Percentiles rank a stretch among this genome's conserved stretches.
Evolutionary conservation across 2,888 invertebrate species (phyloP).

Genomic region (Cistogaster globosa): DNA sequence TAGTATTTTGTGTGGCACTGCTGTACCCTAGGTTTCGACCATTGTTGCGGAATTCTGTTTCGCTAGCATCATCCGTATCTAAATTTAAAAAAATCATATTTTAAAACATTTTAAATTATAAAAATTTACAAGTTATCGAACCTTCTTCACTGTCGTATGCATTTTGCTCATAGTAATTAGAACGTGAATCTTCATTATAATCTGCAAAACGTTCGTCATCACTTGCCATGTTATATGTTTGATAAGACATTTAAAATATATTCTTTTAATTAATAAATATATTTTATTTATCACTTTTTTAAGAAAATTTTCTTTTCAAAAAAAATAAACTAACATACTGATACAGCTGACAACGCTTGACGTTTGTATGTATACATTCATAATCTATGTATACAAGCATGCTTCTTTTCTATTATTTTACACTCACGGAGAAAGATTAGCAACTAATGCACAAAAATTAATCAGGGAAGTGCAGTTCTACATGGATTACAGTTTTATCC

Average conservation of each 20-base stretch:
- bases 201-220: slow-evolving; percentile 74
- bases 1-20: slow-evolving; percentile 73
- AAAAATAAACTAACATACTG: slow-evolving; percentile 1
- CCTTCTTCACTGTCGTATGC: slow-evolving; percentile 85
- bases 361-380: slow-evolving; percentile 27
- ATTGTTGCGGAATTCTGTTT: slow-evolving; percentile 92
- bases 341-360: slow-evolving; percentile 48
- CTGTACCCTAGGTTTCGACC: slow-evolving; percentile 74
- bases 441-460: no score
- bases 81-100: slow-evolving; percentile 14
- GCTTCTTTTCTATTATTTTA: no score
- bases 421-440: no score
- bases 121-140: slow-evolving; percentile 74
- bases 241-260: slow-evolving; percentile 72
- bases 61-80: slow-evolving; percentile 98
- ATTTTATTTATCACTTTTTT: neutral
- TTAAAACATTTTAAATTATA: neutral
- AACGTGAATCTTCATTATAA: slow-evolving; percentile 76
- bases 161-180: slow-evolving; percentile 75
- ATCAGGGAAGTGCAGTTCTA: no score
- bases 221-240: slow-evolving; percentile 70
- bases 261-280: slow-evolving; percentile 21
- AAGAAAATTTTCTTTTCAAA: neutral
- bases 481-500: no score
- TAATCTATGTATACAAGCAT: no score